Base-by-base conservation (phyloP, 2,797 vertebrate species). In the Anguilla pacifica region DNA sequence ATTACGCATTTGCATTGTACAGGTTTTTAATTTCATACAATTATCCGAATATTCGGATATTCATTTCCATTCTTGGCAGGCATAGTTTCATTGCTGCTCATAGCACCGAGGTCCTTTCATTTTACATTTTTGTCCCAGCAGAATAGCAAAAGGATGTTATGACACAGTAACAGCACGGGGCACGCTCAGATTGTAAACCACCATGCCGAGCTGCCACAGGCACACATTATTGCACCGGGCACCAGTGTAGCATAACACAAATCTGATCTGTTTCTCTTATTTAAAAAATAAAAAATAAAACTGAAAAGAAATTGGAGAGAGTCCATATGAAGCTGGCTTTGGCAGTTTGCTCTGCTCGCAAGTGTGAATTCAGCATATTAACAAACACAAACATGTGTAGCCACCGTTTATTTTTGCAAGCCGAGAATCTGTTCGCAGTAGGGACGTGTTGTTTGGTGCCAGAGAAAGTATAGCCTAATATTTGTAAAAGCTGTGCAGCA, bases 201-300 rank as follows among this genome's bases (percentile, higher is more conserved):
- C 67, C 91, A 86, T 88, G 88, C 91, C 88, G 91, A 35, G 92
- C 46, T 74, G 88, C 89, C 91, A 90, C 88, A 90, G 77, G 91
- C 86, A 84, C 81, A 74, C 87, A 88, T 72, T 81, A 89, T 53
- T 88, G 89, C 85, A 85, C 59, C 86, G 86, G 61, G 79, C 53
- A 87, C 86, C 57, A 86, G 59, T 87, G 77, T 85, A 84, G 89
- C 61, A 86, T 92, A 90, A 89, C 81, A 91, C 86, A 91, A 90
- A 90, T 91, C 91, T 85, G 88, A 89, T 90, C 91, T 91, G 86
- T 87, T 85, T 77, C 61, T 67, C 72, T 53, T 86, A 85, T 79
- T 79, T 43, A 83, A 84, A 43, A 43, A 43, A 43, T 43, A 43
- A 43, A 43, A 43, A 43, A 43, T 83, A 84, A 82, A 53, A 90